phyloP scores from a whole-genome alignment of 1,140 invertebrate genomes.

The Papilio aristodemus region DNA sequence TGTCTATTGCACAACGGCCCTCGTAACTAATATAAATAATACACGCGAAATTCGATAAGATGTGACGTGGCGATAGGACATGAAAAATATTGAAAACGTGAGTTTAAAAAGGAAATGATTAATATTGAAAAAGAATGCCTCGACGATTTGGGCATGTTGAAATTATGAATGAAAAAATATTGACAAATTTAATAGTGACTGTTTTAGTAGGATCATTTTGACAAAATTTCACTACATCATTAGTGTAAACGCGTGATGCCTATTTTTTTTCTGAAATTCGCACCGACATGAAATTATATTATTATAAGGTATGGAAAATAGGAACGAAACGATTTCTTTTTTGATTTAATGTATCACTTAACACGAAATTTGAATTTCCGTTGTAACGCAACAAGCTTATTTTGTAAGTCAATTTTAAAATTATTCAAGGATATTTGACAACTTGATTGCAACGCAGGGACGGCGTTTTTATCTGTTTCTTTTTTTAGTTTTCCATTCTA shows the following conservation, averaged over 20 bases:
- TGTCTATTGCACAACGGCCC: background rate
- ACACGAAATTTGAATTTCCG: background rate
- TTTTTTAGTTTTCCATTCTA: background rate
- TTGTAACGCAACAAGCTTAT: background rate
- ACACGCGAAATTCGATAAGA: no score
- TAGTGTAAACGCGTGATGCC: no score
- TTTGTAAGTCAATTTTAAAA: constrained; percentile 21
- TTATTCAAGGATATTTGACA: constrained; percentile 29
- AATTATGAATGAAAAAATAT: no score
- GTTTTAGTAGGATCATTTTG: no score
- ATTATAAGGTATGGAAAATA: background rate
- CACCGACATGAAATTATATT: constrained; percentile 3
- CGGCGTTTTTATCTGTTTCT: background rate
- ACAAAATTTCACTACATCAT: no score
- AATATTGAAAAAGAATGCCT: no score
- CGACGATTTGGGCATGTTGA: no score
- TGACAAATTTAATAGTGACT: no score
- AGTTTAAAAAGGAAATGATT: no score
- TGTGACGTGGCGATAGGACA: no score
- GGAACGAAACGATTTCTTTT: background rate
- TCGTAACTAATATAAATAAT: background rate
- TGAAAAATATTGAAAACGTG: no score
- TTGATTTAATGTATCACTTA: constrained; percentile 22
- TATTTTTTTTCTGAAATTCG: background rate
- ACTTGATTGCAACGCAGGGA: constrained; percentile 19